Conservation (phyloP, 2,797 vertebrate species). For the Lerista edwardsae region DNA sequence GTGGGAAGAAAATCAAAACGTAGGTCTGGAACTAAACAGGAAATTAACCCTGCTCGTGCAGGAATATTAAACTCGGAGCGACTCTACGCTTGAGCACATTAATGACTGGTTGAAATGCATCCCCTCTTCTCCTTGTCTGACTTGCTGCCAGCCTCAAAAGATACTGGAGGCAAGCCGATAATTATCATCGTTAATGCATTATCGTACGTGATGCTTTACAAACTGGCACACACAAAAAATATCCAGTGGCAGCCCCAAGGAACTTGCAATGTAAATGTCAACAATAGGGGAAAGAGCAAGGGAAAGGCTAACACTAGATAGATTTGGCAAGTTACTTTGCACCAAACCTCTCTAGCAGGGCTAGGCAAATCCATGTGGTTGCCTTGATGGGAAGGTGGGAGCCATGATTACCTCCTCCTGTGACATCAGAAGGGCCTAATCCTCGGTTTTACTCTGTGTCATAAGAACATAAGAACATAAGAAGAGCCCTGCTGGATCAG, state of each 20-base stretch:
- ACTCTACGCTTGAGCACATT: constrained; percentile 39
- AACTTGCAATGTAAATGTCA: neutral
- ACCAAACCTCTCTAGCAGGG: neutral
- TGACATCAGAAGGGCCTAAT: too few relatives aligned
- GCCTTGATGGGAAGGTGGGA: too few relatives aligned
- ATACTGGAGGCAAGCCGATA: neutral
- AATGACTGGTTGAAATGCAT: neutral
- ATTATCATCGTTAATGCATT: neutral
- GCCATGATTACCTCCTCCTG: too few relatives aligned
- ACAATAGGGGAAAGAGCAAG: neutral
- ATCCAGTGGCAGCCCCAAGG: too few relatives aligned
- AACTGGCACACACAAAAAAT: neutral
- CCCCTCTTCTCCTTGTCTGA: neutral
- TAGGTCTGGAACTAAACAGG: constrained; percentile 74
- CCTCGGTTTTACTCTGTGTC: too few relatives aligned
- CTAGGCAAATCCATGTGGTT: neutral
- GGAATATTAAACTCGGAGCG: constrained; percentile 65
- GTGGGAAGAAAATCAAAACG: constrained; percentile 71
- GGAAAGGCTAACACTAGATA: neutral
- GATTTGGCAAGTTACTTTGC: neutral
- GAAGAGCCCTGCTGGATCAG: too few relatives aligned
- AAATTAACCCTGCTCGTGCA: constrained; percentile 75
- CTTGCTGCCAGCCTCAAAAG: neutral
- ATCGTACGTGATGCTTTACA: neutral
- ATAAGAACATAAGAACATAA: too few relatives aligned